Conservation (phyloP, 1,140 invertebrate species). For the Pachyrhynchus sulphureomaculatus region DNA sequence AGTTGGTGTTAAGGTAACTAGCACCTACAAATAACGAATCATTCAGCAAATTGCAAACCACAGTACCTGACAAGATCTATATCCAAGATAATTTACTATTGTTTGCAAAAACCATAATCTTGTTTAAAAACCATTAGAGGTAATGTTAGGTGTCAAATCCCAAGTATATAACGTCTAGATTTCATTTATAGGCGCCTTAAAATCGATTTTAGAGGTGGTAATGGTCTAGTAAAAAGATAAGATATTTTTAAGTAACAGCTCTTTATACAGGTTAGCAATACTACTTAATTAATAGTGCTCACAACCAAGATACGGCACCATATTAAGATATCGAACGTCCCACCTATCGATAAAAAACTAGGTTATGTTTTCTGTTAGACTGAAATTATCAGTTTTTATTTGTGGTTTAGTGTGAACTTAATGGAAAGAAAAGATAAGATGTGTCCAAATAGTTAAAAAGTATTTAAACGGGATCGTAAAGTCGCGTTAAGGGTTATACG, state of each 20-base stretch:
- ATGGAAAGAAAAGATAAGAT: constrained; percentile 32
- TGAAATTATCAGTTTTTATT: background rate
- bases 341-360: constrained; percentile 6
- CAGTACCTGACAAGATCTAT: no score
- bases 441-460: constrained; percentile 33
- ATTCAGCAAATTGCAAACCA: no score
- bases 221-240: constrained; percentile 25
- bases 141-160: constrained; percentile 2
- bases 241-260: background rate
- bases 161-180: background rate
- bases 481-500: background rate
- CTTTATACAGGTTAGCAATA: constrained; percentile 4
- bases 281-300: constrained; percentile 30
- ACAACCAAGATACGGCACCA: constrained; percentile 28
- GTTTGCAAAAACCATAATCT: constrained; percentile 3
- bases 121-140: constrained; percentile 7
- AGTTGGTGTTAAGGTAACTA: no score
- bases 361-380: background rate
- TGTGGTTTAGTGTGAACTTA: constrained; percentile 28
- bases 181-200: constrained; percentile 2
- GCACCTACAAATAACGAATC: no score
- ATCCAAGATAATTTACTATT: no score
- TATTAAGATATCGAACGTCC: constrained; percentile 32
- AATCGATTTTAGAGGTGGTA: constrained; percentile 8
- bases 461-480: constrained; percentile 22